Conservation (phyloP, 2,888 invertebrate genomes). For the Drosophila tripunctata region DNA sequence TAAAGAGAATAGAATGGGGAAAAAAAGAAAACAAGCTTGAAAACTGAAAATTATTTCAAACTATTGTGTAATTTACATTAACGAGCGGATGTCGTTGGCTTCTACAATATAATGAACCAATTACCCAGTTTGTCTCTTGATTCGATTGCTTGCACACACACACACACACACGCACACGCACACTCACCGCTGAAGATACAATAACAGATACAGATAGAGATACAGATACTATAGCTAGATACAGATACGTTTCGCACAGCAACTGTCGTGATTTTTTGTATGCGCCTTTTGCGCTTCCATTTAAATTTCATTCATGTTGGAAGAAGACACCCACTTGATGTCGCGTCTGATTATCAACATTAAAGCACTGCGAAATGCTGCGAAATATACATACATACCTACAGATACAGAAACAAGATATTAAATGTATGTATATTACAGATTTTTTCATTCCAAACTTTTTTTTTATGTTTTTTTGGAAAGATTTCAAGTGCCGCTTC, state of each 20-base stretch:
- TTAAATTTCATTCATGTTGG: constrained; percentile 60
- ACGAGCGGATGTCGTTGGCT: constrained; percentile 77
- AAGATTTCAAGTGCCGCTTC: constrained; percentile 58
- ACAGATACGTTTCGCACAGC: constrained; percentile 3
- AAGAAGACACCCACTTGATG: constrained; percentile 64
- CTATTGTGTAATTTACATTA: constrained; percentile 78
- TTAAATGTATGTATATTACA: background rate
- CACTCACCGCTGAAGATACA: constrained; percentile 20
- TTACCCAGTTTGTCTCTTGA: constrained; percentile 79
- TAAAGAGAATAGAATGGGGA: background rate
- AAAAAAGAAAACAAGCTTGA: background rate
- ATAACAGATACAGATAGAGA: constrained; percentile 13
- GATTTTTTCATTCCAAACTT: constrained; percentile 1
- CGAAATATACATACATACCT: constrained; percentile 3
- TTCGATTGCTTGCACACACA: constrained; percentile 68
- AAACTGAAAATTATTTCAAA: constrained; percentile 45
- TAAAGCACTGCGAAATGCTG: constrained; percentile 25
- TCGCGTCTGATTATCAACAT: constrained; percentile 30
- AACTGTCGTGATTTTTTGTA: constrained; percentile 24
- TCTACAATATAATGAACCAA: constrained; percentile 76
- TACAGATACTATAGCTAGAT: background rate
- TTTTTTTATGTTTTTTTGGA: constrained; percentile 12
- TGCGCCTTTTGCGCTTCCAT: constrained; percentile 41
- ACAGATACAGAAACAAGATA: constrained; percentile 9
- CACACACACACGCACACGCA: constrained; percentile 23